Percentiles rank a stretch among this genome's conserved stretches.
Evolutionary conservation across 2,797 vertebrate genomes (phyloP).

Genomic region (Sebastes paucispinis): DNA sequence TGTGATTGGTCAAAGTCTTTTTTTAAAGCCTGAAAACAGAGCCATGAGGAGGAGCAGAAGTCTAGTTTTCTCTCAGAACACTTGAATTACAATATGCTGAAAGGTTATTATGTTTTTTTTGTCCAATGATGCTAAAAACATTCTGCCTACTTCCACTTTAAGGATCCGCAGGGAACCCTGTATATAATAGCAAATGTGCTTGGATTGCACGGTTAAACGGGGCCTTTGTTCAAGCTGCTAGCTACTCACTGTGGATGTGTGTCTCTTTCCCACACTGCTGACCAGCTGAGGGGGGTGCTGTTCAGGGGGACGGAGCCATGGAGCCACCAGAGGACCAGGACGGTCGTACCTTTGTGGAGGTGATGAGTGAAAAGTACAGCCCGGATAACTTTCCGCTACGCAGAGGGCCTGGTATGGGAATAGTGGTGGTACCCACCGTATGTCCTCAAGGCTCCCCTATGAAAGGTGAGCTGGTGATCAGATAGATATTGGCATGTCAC

Average conservation of each 20-base stretch:
- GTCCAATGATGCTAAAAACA: too few species aligned
- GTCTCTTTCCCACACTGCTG: background rate
- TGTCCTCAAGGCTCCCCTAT: constrained; percentile 93
- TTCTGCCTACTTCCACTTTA: too few species aligned
- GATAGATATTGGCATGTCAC: background rate
- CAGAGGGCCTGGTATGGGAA: constrained; percentile 92
- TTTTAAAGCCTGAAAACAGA: too few species aligned
- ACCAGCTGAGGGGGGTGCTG: constrained; percentile 39
- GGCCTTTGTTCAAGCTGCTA: background rate
- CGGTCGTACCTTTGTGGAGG: constrained; percentile 96
- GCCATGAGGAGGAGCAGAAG: too few species aligned
- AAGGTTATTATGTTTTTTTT: too few species aligned
- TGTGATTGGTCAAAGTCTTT: too few species aligned
- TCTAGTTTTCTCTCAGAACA: too few species aligned
- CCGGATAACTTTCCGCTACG: constrained; percentile 97
- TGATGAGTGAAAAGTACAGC: constrained; percentile 98
- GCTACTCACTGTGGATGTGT: background rate
- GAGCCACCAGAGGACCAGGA: constrained; percentile 81
- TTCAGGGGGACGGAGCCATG: constrained; percentile 79
- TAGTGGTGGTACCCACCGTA: constrained; percentile 87
- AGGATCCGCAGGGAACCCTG: too few species aligned
- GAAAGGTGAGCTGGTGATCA: constrained; percentile 87
- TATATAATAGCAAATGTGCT: background rate
- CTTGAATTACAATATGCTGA: too few species aligned
- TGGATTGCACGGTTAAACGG: background rate